A percentile compares a stretch with the other conserved stretches of the same genome.
Evolutionary conservation across 2,113 vertebrate species (phyloP).

Genomic region (Podilymbus podiceps): DNA sequence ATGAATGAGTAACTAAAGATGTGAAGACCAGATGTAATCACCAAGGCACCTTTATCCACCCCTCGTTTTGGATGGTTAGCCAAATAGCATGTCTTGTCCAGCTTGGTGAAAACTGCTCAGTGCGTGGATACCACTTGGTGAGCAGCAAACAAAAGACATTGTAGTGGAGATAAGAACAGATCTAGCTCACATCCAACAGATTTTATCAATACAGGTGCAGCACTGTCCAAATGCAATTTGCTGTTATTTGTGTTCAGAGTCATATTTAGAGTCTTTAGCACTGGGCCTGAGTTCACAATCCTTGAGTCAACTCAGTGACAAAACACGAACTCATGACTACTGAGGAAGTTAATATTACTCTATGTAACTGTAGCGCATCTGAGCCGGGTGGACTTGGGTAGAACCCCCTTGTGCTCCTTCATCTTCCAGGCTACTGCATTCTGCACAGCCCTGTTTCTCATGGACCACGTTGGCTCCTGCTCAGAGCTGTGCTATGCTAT

Average conservation of each 20-base stretch:
- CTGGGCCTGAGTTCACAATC: neutral
- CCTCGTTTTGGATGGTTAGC: neutral
- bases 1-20: neutral
- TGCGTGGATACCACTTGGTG: neutral
- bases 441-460: neutral
- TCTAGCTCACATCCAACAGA: neutral
- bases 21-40: neutral
- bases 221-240: neutral
- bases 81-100: neutral
- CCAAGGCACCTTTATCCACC: neutral
- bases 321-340: neutral
- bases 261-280: neutral
- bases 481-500: neutral
- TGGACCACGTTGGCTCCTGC: neutral
- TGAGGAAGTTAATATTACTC: neutral
- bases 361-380: neutral
- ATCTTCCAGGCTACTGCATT: neutral
- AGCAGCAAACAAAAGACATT: neutral
- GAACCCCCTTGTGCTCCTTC: neutral
- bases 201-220: neutral
- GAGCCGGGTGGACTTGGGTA: neutral
- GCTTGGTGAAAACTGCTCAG: neutral
- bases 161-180: neutral
- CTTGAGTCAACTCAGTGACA: neutral
- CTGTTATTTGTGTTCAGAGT: neutral